Evolutionary conservation across 2,888 invertebrate genomes (phyloP).

Genomic region (Drosophila infuscata): DNA sequence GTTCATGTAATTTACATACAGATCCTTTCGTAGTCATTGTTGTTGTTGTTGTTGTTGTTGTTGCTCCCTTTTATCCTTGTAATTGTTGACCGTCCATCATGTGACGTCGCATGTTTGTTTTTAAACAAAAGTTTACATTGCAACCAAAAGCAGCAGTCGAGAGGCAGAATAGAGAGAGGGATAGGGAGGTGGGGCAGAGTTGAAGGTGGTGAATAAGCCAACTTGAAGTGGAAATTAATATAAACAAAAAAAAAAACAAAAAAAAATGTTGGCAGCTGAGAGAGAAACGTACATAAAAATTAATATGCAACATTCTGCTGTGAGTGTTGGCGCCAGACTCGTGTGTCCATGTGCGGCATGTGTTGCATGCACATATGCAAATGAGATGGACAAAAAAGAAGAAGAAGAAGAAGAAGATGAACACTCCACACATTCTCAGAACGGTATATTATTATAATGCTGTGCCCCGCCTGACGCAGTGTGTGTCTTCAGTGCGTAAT

Average conservation of each 20-base stretch:
- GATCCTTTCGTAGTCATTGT: conserved; percentile 43
- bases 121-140: conserved; percentile 68
- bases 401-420: neutral
- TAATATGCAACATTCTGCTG: conserved; percentile 74
- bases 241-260: conserved; percentile 21
- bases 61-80: conserved; percentile 25
- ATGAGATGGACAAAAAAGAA: conserved; percentile 37
- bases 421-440: neutral
- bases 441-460: conserved; percentile 39
- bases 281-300: conserved; percentile 56
- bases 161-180: neutral
- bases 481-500: conserved; percentile 63
- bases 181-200: neutral
- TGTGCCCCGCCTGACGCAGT: conserved; percentile 6
- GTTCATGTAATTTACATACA: conserved; percentile 66
- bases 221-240: conserved; percentile 72
- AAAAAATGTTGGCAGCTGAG: conserved; percentile 35
- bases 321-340: conserved; percentile 45
- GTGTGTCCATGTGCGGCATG: conserved; percentile 54
- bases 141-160: no score
- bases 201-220: conserved; percentile 18
- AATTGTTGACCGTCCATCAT: conserved; percentile 73
- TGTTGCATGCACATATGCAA: conserved; percentile 66
- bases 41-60: conserved; percentile 32
- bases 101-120: conserved; percentile 64